Percentiles rank a stretch among this genome's conserved stretches.
Evolutionary conservation across 2,797 vertebrate species (phyloP).

Genomic region (Zenarchopterus dispar): DNA sequence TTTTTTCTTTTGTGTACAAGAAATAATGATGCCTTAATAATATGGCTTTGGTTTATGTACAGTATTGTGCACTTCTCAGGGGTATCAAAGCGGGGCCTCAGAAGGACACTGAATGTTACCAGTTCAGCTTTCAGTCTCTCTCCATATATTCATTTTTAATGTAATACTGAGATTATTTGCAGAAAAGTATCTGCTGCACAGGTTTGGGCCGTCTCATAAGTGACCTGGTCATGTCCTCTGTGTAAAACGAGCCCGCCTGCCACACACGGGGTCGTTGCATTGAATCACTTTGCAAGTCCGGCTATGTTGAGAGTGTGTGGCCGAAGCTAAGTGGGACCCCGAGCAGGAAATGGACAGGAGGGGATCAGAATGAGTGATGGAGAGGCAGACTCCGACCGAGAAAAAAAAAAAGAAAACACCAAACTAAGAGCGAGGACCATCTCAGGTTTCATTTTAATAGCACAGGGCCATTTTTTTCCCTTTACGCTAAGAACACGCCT

Average conservation of each 20-base stretch:
- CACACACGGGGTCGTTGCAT: conserved; percentile 59
- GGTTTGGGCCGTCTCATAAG: conserved; percentile 22
- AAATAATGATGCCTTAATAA: conserved; percentile 64
- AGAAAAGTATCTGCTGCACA: conserved; percentile 24
- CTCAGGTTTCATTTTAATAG: conserved; percentile 83
- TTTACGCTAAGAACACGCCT: conserved; percentile 75
- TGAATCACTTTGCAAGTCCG: conserved; percentile 56
- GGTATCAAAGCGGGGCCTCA: conserved; percentile 9
- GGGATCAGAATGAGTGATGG: conserved; percentile 80
- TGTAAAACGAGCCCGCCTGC: conserved; percentile 60
- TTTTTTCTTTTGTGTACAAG: conserved; percentile 62
- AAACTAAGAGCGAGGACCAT: conserved; percentile 74
- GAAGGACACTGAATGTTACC: conserved; percentile 41
- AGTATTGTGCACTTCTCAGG: conserved; percentile 21
- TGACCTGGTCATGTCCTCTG: conserved; percentile 50
- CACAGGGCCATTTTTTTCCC: conserved; percentile 77
- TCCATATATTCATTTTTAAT: conserved; percentile 57
- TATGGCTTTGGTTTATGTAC: conserved; percentile 48
- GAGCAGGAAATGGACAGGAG: conserved; percentile 80
- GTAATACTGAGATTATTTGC: conserved; percentile 28
- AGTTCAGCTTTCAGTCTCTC: conserved; percentile 20
- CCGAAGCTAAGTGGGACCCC: conserved; percentile 65
- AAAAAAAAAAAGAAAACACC: conserved; percentile 73
- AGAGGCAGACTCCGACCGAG: conserved; percentile 64
- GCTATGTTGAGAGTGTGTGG: conserved; percentile 55